Conservation (phyloP, 2,797 vertebrate genomes). For the Falco concolor region DNA sequence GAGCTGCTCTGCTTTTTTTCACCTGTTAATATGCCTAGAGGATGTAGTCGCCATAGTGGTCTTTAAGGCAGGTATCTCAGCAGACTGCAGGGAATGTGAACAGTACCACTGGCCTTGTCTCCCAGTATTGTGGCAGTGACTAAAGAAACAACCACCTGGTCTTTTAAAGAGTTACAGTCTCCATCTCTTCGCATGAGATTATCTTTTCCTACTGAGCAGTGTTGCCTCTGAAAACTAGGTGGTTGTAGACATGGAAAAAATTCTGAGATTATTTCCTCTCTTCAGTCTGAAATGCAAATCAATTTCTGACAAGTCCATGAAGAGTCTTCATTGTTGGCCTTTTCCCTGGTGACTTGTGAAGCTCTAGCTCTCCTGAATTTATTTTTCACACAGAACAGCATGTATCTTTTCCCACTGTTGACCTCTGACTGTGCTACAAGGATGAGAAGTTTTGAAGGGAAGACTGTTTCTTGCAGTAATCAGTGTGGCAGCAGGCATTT, state of each 20-base stretch:
- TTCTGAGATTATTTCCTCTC: background rate
- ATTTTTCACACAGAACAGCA: slow-evolving; percentile 55
- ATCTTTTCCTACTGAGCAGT: background rate
- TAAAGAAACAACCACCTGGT: background rate
- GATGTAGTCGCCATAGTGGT: background rate
- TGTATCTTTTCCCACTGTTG: slow-evolving; percentile 44
- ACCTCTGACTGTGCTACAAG: slow-evolving; percentile 53
- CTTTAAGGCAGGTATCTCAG: background rate
- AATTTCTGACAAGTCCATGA: slow-evolving; percentile 23
- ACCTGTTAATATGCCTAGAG: background rate
- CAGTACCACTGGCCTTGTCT: background rate
- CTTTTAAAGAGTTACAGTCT: background rate
- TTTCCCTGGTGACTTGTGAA: slow-evolving; percentile 58
- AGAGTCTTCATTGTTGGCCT: slow-evolving; percentile 53
- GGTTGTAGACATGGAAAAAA: background rate
- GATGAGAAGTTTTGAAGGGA: slow-evolving; percentile 38
- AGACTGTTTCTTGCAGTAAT: slow-evolving; percentile 36
- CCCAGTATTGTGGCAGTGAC: background rate
- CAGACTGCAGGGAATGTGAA: background rate
- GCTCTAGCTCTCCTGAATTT: slow-evolving; percentile 51
- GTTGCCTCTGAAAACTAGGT: background rate
- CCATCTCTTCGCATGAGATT: background rate
- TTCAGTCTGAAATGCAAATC: slow-evolving; percentile 50
- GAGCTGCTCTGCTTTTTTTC: background rate
- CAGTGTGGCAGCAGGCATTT: slow-evolving; percentile 42